These are phyloP conservation scores for Anarrhichthys ocellatus DNA, from an alignment of 2,113 vertebrate genomes.

Conservation along the genomic window DNA sequence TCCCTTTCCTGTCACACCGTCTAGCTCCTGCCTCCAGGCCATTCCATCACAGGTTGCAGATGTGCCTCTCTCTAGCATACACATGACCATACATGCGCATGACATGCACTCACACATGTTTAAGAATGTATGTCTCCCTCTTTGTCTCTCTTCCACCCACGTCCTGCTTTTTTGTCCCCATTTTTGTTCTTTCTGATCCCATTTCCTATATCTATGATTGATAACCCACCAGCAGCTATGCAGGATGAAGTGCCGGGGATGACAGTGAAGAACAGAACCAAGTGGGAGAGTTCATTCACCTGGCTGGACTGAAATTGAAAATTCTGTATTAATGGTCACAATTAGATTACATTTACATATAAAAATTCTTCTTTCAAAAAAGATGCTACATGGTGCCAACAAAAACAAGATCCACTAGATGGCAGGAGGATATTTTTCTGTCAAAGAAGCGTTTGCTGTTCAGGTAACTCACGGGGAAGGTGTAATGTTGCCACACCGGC, in stretches of 20 bases:
- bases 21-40: slow-evolving; percentile 44
- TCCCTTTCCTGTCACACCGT: slow-evolving; percentile 52
- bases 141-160: slow-evolving; percentile 24
- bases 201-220: slow-evolving; percentile 12
- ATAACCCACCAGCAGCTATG: background rate
- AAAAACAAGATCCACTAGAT: too few relatives aligned
- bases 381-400: too few relatives aligned
- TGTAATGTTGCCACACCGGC: too few relatives aligned
- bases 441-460: too few relatives aligned
- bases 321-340: too few relatives aligned
- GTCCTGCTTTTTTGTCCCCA: background rate
- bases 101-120: slow-evolving; percentile 18
- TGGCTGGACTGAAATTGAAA: background rate
- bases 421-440: too few relatives aligned
- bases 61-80: slow-evolving; percentile 4
- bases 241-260: slow-evolving; percentile 1
- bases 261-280: slow-evolving; percentile 1
- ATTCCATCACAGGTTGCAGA: slow-evolving; percentile 45
- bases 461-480: too few relatives aligned
- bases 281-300: background rate
- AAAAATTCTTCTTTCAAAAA: too few relatives aligned
- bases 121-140: slow-evolving; percentile 38
- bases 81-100: slow-evolving; percentile 8
- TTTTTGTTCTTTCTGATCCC: background rate
- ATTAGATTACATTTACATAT: too few relatives aligned